Conservation (phyloP, 2,113 vertebrate species). For the Pitta sordida region DNA sequence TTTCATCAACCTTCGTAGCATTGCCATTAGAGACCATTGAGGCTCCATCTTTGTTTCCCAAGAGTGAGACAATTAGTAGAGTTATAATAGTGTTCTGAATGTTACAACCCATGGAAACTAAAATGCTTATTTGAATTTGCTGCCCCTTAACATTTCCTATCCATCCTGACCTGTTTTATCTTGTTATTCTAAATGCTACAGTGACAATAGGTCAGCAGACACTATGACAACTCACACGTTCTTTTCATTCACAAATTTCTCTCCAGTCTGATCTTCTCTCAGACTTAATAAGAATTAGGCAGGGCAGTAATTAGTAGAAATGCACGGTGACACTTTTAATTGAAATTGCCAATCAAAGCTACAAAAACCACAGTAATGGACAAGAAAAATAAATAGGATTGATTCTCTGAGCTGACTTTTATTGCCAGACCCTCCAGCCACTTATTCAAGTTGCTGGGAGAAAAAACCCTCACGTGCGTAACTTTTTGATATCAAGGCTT, state of each 20-base stretch:
- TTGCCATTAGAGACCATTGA: neutral
- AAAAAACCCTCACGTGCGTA: neutral
- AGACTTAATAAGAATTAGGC: neutral
- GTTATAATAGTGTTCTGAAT: neutral
- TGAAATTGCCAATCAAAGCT: neutral
- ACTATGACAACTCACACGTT: neutral
- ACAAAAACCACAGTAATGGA: neutral
- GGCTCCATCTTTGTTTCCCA: neutral
- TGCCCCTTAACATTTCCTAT: neutral
- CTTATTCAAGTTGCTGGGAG: fast-evolving
- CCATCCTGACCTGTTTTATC: neutral
- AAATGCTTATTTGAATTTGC: neutral
- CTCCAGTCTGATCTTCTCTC: neutral
- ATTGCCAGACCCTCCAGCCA: neutral
- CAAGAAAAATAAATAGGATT: neutral
- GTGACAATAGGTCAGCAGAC: neutral
- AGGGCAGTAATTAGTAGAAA: neutral
- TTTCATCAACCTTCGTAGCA: neutral
- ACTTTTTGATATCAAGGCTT: neutral
- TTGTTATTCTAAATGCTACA: neutral
- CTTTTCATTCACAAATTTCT: neutral
- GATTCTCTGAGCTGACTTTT: neutral
- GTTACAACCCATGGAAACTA: neutral
- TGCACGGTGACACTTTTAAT: neutral
- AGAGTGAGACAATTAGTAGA: neutral